phyloP scores from a whole-genome alignment of 2,113 vertebrate genomes.

The Triplophysa tibetana region DNA sequence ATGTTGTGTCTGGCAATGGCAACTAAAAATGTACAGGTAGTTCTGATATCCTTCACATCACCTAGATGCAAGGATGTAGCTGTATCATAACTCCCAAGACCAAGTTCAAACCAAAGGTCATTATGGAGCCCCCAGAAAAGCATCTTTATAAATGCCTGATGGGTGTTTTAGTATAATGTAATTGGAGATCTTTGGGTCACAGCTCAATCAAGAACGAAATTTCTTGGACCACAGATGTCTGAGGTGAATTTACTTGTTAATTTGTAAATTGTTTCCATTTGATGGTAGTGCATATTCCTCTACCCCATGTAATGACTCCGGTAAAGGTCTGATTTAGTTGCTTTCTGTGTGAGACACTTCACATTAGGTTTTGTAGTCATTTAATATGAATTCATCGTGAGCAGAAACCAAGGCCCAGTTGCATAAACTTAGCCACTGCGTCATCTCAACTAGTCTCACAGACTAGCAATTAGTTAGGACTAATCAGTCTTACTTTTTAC shows the following conservation, averaged over 20 bases:
- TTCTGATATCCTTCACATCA: too few relatives aligned
- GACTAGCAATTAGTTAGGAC: too few relatives aligned
- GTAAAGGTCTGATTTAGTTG: background rate
- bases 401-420: too few relatives aligned
- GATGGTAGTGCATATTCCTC: background rate
- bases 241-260: background rate
- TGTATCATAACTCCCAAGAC: background rate
- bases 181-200: slow-evolving; percentile 1
- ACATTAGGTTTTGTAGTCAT: background rate
- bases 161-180: background rate
- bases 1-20: too few relatives aligned
- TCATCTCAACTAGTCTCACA: too few relatives aligned
- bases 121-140: background rate
- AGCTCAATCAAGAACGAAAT: background rate
- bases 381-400: background rate
- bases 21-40: too few relatives aligned
- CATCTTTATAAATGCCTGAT: background rate
- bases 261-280: slow-evolving; percentile 13
- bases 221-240: slow-evolving; percentile 1
- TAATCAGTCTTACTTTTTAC: too few relatives aligned
- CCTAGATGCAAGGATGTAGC: too few relatives aligned
- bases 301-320: background rate
- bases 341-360: background rate
- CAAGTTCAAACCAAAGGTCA: slow-evolving; percentile 22
- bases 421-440: too few relatives aligned